Conservation (phyloP, 1,140 invertebrate species). For the Panagrolaimus sp. region DNA sequence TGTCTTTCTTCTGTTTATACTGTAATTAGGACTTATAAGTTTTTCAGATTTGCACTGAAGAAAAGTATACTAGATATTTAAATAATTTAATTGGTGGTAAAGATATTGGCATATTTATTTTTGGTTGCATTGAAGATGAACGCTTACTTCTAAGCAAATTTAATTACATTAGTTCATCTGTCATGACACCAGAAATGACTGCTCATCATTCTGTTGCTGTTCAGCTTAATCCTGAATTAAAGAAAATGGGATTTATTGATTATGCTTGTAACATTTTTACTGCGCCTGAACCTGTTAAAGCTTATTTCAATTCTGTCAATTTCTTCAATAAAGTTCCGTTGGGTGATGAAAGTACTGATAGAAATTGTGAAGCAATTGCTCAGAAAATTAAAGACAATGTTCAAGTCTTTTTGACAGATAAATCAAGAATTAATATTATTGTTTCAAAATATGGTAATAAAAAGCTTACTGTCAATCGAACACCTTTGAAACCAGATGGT, state of each 20-base stretch:
- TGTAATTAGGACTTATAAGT: not conserved
- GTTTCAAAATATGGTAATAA: constrained; percentile 21
- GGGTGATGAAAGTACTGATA: constrained; percentile 30
- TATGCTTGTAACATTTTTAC: constrained; percentile 31
- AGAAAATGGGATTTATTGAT: constrained; percentile 32
- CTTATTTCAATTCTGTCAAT: constrained; percentile 30
- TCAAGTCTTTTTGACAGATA: constrained; percentile 31
- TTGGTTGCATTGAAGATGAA: constrained; percentile 41
- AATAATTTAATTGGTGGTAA: constrained; percentile 34
- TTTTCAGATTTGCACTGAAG: not conserved
- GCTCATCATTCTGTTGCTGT: not conserved
- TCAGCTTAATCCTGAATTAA: not conserved
- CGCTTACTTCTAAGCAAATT: constrained; percentile 14
- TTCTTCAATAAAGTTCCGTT: constrained; percentile 31
- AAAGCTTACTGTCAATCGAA: constrained; percentile 16
- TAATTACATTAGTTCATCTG: constrained; percentile 33
- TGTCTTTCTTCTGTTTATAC: constrained; percentile 59
- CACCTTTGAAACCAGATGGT: not conserved
- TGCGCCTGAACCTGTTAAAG: constrained; percentile 33
- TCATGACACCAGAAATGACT: constrained; percentile 8
- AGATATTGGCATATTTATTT: constrained; percentile 47
- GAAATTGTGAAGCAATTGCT: constrained; percentile 24
- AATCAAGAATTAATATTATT: constrained; percentile 4
- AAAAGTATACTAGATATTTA: too few relatives aligned
- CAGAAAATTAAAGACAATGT: constrained; percentile 16